phyloP scores from a whole-genome alignment of 2,113 vertebrate genomes.

The Nothoprocta perdicaria region DNA sequence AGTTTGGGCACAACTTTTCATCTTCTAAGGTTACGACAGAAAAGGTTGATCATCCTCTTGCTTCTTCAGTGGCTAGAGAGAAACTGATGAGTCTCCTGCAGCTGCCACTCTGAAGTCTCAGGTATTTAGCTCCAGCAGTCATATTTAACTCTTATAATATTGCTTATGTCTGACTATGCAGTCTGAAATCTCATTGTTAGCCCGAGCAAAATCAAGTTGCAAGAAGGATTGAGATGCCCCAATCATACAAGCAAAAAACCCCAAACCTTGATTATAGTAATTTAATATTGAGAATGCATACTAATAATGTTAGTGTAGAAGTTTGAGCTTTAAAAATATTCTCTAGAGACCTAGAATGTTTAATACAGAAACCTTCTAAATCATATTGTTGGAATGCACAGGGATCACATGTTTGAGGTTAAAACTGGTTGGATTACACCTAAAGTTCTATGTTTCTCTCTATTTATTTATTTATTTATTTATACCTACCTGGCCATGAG shows the following conservation, averaged over 20 bases:
- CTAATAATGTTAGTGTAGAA: background rate
- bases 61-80: background rate
- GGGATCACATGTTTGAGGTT: background rate
- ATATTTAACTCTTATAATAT: background rate
- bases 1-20: background rate
- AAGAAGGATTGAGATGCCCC: background rate
- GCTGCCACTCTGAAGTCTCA: background rate
- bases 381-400: background rate
- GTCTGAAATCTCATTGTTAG: background rate
- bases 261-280: background rate
- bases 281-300: background rate
- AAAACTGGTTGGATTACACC: background rate
- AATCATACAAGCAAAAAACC: background rate
- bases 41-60: background rate
- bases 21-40: background rate
- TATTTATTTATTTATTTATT: no score
- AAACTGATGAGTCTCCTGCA: background rate
- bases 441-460: background rate
- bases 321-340: background rate
- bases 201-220: background rate
- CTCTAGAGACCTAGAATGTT: background rate
- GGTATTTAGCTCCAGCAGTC: background rate
- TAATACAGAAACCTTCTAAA: background rate
- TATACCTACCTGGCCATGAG: background rate
- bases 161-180: background rate